Percentiles rank a stretch among this genome's conserved stretches.
Conservation (phyloP, 2,113 vertebrate genomes). For the Corythornis madagascariensis region DNA sequence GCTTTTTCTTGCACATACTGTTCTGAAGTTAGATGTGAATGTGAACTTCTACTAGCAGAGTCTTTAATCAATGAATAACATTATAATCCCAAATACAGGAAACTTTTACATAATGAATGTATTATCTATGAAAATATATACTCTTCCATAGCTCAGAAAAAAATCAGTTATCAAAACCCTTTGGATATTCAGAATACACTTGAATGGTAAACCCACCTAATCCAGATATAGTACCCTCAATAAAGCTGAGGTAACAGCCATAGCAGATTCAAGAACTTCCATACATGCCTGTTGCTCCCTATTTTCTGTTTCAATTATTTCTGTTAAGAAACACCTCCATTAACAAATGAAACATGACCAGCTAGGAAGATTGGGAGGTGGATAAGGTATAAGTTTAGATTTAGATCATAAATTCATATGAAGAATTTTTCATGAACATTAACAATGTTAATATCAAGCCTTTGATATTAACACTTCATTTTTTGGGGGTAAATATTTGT, state of each 20-base stretch:
- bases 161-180: background rate
- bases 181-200: background rate
- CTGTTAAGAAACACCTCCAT: background rate
- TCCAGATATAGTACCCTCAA: background rate
- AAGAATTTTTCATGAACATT: background rate
- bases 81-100: background rate
- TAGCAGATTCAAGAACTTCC: background rate
- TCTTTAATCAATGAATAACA: background rate
- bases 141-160: background rate
- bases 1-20: background rate
- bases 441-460: background rate
- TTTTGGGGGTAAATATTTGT: constrained; percentile 8
- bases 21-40: background rate
- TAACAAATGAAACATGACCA: background rate
- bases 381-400: background rate
- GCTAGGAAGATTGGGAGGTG: background rate
- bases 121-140: background rate
- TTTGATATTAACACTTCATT: background rate
- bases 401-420: background rate
- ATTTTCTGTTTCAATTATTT: background rate
- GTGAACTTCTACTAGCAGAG: background rate
- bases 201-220: background rate
- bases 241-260: background rate
- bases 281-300: background rate
- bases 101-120: background rate